These are phyloP conservation scores for Magallana nippona DNA, from an alignment of 2,888 invertebrate genomes.

Conservation along the genomic window DNA sequence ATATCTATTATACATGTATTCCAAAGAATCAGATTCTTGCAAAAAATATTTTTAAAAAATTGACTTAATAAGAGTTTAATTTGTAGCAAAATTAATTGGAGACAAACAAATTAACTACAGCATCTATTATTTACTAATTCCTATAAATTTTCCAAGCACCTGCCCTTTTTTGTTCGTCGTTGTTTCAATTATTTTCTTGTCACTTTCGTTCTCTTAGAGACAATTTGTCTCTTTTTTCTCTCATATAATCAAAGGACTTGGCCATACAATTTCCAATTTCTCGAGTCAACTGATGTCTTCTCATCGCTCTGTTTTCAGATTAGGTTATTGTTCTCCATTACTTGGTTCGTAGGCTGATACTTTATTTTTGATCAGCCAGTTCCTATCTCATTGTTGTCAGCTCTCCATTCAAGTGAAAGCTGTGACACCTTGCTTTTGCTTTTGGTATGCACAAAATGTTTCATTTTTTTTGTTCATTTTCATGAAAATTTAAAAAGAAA, in stretches of 20 bases:
- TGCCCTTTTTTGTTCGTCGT: constrained; percentile 22
- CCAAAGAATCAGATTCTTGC: too few species aligned
- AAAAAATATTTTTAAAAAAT: too few species aligned
- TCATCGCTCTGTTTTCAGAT: constrained; percentile 16
- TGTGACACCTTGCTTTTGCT: background rate
- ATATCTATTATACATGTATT: too few species aligned
- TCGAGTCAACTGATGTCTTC: constrained; percentile 20
- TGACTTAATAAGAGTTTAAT: too few species aligned
- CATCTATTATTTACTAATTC: constrained; percentile 33
- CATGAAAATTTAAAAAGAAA: too few species aligned
- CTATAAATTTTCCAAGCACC: constrained; percentile 24
- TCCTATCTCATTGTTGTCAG: constrained; percentile 14
- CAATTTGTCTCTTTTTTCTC: constrained; percentile 26
- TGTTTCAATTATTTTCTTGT: constrained; percentile 28
- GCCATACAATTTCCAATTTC: constrained; percentile 33
- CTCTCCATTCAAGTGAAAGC: background rate
- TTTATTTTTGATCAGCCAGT: constrained; percentile 20
- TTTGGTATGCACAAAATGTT: too few species aligned
- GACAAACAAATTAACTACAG: background rate
- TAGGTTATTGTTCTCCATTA: constrained; percentile 29
- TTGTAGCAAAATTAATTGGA: background rate
- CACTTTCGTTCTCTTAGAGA: background rate
- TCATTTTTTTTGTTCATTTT: too few species aligned
- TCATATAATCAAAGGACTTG: constrained; percentile 14
- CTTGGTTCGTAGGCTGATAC: background rate